Evolutionary conservation across 2,797 vertebrate genomes (phyloP).

Genomic region (Nyctalus aviator): DNA sequence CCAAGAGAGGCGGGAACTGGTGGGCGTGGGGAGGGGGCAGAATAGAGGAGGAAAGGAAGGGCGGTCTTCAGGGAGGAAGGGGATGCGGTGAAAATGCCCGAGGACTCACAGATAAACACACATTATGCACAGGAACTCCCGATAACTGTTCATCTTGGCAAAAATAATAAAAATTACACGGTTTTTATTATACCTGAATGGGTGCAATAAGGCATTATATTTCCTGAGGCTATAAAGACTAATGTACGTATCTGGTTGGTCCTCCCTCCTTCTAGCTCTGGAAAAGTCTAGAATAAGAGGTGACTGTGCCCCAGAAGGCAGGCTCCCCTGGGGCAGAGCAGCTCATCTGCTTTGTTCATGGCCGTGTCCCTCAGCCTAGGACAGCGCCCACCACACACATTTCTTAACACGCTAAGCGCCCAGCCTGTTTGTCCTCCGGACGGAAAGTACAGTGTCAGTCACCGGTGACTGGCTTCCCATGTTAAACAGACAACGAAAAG

Average conservation of each 20-base stretch:
- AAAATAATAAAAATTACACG: constrained; percentile 68
- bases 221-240: constrained; percentile 67
- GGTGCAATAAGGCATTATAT: constrained; percentile 69
- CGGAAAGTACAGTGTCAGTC: no score
- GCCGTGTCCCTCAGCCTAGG: background rate
- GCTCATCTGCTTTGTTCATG: background rate
- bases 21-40: background rate
- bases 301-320: background rate
- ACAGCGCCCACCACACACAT: background rate
- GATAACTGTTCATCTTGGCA: constrained; percentile 54
- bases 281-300: constrained; percentile 44
- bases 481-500: background rate
- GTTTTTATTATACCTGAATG: constrained; percentile 60
- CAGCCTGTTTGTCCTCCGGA: no score
- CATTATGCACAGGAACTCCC: constrained; percentile 71
- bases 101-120: constrained; percentile 73
- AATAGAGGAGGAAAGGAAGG: background rate
- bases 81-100: background rate
- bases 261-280: constrained; percentile 43
- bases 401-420: background rate
- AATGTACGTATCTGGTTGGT: constrained; percentile 68
- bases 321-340: background rate
- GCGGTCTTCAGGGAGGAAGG: background rate
- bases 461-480: no score
- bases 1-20: background rate